Evolutionary conservation across 2,113 vertebrate genomes (phyloP).

Genomic region (Triplophysa dalaica): DNA sequence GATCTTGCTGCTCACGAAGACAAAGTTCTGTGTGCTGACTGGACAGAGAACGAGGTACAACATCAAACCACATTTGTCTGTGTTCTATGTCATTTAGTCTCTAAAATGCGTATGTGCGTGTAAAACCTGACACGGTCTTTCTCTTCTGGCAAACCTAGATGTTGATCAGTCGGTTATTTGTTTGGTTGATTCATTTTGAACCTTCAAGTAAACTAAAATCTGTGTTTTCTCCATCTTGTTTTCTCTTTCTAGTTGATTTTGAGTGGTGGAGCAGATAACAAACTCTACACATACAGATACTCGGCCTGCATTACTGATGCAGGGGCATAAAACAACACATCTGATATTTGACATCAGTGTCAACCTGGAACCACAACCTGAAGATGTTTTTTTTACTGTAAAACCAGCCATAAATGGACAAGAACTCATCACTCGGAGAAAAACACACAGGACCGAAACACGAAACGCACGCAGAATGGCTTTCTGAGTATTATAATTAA

Average conservation of each 20-base stretch:
- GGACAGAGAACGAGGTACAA: constrained; percentile 93
- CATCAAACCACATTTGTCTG: neutral
- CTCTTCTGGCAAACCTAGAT: neutral
- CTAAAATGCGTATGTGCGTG: too few relatives aligned
- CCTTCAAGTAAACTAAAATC: neutral
- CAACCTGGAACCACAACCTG: neutral
- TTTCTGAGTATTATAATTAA: too few relatives aligned
- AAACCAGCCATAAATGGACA: neutral
- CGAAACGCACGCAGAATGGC: too few relatives aligned
- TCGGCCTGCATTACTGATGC: constrained; percentile 79
- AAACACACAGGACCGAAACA: neutral
- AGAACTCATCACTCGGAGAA: neutral
- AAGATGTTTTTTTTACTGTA: neutral
- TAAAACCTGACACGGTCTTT: neutral
- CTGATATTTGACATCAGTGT: neutral
- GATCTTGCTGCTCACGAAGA: constrained; percentile 96
- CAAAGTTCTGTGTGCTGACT: constrained; percentile 94
- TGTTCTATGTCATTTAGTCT: too few relatives aligned
- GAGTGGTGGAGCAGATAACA: constrained; percentile 97
- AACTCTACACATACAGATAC: constrained; percentile 92
- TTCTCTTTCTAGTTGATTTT: constrained; percentile 80
- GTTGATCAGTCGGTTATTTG: too few relatives aligned
- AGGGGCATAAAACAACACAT: constrained; percentile 74
- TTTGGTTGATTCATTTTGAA: too few relatives aligned
- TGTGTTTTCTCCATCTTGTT: neutral